phyloP scores from a whole-genome alignment of 1,140 invertebrate genomes.

The Camponotus floridanus region DNA sequence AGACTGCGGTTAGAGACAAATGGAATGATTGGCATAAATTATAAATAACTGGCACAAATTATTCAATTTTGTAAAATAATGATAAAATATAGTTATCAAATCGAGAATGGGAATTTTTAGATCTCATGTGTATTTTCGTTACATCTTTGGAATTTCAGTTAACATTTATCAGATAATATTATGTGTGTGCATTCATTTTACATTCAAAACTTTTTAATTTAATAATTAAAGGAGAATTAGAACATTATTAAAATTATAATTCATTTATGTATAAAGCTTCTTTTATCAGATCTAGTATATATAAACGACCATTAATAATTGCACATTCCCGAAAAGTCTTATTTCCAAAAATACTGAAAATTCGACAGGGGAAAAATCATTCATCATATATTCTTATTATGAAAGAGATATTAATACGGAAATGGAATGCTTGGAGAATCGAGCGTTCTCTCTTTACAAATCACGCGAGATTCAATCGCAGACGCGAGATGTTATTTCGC shows the following conservation, averaged over 20 bases:
- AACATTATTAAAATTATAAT: constrained; percentile 79
- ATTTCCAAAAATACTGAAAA: constrained; percentile 2
- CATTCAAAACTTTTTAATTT: constrained; percentile 72
- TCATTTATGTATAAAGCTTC: constrained; percentile 40
- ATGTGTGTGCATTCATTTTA: constrained; percentile 7
- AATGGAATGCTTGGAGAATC: background rate
- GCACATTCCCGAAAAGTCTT: background rate
- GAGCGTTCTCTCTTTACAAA: constrained; percentile 26
- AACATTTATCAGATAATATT: constrained; percentile 3
- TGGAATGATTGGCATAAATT: background rate
- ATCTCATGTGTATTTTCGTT: background rate
- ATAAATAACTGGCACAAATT: constrained; percentile 26
- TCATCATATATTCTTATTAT: background rate
- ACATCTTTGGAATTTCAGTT: background rate
- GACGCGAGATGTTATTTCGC: constrained; percentile 40
- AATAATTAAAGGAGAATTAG: constrained; percentile 65
- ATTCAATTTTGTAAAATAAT: constrained; percentile 10
- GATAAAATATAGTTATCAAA: background rate
- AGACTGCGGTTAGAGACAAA: constrained; percentile 52
- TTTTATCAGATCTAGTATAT: background rate
- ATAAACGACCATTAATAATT: background rate
- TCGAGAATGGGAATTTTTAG: background rate
- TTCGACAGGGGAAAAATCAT: background rate
- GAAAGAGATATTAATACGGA: constrained; percentile 13
- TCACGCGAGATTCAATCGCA: constrained; percentile 44